A percentile compares a stretch with the other conserved stretches of the same genome.
Conservation (phyloP, 2,888 invertebrate species). For the Pantelozetes paolii region DNA sequence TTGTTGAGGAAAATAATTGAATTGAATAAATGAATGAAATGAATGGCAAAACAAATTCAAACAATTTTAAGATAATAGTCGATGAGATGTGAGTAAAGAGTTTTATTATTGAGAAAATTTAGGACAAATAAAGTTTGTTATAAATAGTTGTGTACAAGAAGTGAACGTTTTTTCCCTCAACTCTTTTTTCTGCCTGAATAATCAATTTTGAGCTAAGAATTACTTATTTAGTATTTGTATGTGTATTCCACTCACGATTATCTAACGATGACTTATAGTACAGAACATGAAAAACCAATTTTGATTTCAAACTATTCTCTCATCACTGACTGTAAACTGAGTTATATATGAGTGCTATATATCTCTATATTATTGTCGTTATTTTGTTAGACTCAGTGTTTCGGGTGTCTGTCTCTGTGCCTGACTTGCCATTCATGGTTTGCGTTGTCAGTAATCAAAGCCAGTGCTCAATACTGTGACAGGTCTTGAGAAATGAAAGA, state of each 20-base stretch:
- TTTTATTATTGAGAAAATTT: neutral
- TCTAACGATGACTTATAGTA: too few relatives aligned
- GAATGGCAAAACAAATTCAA: too few relatives aligned
- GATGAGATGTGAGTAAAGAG: neutral
- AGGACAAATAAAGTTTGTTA: neutral
- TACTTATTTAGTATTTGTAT: neutral
- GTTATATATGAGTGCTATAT: neutral
- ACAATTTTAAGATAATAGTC: neutral
- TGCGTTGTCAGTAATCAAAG: neutral
- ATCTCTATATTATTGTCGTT: neutral
- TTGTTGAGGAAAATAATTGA: neutral
- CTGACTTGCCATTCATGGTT: neutral
- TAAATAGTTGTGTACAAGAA: too few relatives aligned
- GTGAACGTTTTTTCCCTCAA: neutral
- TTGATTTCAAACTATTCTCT: neutral
- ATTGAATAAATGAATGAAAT: neutral
- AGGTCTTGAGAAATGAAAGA: neutral
- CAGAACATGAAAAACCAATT: conserved; percentile 10
- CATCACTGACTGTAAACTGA: neutral
- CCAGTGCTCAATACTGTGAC: neutral
- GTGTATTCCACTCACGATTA: neutral
- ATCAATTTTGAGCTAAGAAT: neutral
- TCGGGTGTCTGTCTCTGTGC: neutral
- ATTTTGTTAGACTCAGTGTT: too few relatives aligned
- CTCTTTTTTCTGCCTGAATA: conserved; percentile 4